Conservation (phyloP, 2,113 vertebrate genomes). For the Mesocricetus auratus region DNA sequence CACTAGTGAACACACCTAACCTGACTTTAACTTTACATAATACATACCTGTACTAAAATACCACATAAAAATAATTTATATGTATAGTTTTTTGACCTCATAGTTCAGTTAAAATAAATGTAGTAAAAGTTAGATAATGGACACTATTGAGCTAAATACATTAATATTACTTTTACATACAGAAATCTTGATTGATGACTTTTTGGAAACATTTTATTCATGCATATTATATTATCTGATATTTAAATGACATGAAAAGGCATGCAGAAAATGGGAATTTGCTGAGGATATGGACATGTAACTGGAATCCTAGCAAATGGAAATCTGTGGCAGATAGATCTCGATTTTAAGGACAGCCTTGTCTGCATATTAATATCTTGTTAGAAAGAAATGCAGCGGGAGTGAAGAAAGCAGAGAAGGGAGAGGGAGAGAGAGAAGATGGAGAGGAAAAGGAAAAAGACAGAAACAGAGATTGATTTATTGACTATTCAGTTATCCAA, state of each 20-base stretch:
- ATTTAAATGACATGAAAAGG: background rate
- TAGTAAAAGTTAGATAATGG: background rate
- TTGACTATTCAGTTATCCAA: background rate
- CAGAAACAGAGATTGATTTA: background rate
- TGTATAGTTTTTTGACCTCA: background rate
- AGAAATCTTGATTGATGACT: background rate
- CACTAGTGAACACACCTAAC: too few relatives aligned
- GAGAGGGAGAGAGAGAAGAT: fast-evolving
- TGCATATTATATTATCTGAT: background rate
- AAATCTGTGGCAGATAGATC: background rate
- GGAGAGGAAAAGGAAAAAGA: background rate
- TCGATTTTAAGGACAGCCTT: background rate
- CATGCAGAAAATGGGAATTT: background rate
- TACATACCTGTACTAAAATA: background rate
- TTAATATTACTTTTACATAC: background rate
- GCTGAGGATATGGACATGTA: too few relatives aligned
- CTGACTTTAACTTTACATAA: background rate
- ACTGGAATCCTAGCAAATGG: background rate
- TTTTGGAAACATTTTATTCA: background rate
- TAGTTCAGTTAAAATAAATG: background rate
- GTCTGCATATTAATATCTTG: background rate
- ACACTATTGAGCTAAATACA: background rate
- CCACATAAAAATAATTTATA: too few relatives aligned
- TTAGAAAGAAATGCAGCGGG: background rate
- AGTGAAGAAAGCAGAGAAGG: too few relatives aligned